Conservation (phyloP, 2,888 invertebrate species). For the Chydorus sphaericus region DNA sequence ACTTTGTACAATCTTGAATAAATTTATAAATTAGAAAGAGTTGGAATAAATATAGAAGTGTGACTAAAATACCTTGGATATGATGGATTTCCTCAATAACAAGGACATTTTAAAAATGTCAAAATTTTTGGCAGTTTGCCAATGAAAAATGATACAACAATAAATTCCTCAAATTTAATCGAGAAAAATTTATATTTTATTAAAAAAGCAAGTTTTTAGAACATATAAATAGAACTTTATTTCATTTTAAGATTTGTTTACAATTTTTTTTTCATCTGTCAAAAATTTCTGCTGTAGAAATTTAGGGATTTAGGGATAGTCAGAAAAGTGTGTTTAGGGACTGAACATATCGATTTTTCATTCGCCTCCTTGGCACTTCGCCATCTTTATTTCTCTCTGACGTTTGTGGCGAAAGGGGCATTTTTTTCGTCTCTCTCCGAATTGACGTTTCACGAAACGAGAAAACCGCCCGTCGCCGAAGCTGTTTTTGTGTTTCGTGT, state of each 20-base stretch:
- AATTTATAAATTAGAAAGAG: neutral
- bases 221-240: too few species aligned
- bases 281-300: too few species aligned
- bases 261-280: too few species aligned
- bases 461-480: neutral
- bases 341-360: neutral
- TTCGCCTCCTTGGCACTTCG: neutral
- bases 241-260: too few species aligned
- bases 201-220: too few species aligned
- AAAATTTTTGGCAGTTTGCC: too few species aligned
- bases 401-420: conserved; percentile 2
- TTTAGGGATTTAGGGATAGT: too few species aligned
- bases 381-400: conserved; percentile 2
- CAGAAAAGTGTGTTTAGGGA: conserved; percentile 6
- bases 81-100: neutral
- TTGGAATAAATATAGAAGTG: neutral
- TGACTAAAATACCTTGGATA: neutral
- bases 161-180: too few species aligned
- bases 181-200: too few species aligned
- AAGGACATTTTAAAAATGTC: too few species aligned
- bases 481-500: conserved; percentile 1
- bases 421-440: neutral
- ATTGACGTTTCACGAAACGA: conserved; percentile 4
- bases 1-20: neutral
- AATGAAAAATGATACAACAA: too few species aligned